Percentiles rank a stretch among this genome's conserved stretches.
Conservation (phyloP, 2,797 vertebrate genomes). For the Cossypha dichroa region DNA sequence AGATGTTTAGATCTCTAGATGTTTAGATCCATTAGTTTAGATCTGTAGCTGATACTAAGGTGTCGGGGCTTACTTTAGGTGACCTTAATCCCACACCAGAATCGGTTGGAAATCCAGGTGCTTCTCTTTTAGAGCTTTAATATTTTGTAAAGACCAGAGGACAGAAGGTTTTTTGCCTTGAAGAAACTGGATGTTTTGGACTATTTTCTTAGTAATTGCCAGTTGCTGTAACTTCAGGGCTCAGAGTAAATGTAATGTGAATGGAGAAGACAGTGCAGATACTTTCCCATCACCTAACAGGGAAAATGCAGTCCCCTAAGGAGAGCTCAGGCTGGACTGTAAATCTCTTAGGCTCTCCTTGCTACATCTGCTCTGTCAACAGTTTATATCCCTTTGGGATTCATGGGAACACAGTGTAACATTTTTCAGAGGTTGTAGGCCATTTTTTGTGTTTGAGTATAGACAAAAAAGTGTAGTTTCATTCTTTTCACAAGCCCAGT, state of each 20-base stretch:
- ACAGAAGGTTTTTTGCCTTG: neutral
- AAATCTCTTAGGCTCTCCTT: neutral
- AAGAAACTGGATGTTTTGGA: neutral
- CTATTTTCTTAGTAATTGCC: neutral
- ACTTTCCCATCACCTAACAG: neutral
- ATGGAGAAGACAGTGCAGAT: neutral
- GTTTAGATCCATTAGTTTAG: neutral
- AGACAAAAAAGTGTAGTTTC: neutral
- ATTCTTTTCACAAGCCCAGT: neutral
- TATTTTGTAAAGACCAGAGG: neutral
- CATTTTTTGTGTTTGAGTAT: neutral
- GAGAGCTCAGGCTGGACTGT: neutral
- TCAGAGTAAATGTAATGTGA: neutral
- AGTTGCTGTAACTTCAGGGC: neutral
- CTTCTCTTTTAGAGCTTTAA: neutral
- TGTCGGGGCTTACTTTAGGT: neutral
- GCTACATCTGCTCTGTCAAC: neutral
- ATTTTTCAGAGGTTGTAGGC: neutral
- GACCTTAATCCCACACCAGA: neutral
- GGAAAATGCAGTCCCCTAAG: neutral
- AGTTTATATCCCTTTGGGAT: neutral
- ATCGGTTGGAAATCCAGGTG: neutral
- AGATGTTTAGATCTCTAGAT: neutral
- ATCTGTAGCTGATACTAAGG: neutral
- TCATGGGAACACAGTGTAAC: neutral